These are phyloP conservation scores for Drosophila longiperda DNA, from an alignment of 2,888 invertebrate genomes.

Conservation along the genomic window DNA sequence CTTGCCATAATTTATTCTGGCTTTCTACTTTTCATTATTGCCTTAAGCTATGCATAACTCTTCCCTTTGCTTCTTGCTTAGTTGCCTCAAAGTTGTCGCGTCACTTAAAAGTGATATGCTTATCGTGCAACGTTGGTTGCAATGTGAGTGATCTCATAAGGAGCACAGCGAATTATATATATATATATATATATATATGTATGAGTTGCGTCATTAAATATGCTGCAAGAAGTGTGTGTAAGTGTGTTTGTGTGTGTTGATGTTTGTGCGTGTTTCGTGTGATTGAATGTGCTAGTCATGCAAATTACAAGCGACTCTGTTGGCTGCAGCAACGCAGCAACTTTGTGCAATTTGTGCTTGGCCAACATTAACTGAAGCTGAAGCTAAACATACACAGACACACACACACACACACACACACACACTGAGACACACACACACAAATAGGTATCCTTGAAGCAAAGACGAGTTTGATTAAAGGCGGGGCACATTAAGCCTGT, in stretches of 20 bases:
- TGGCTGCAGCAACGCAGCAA: conserved; percentile 42
- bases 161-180: neutral
- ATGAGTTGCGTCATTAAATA: conserved; percentile 6
- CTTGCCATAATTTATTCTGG: neutral
- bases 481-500: conserved; percentile 26
- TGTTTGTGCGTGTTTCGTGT: conserved; percentile 2
- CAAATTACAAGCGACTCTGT: conserved; percentile 37
- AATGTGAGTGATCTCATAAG: neutral
- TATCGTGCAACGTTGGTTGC: neutral
- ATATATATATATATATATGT: neutral
- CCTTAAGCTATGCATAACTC: neutral
- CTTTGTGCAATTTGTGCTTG: conserved; percentile 45
- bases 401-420: neutral
- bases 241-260: neutral
- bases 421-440: neutral
- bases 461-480: conserved; percentile 55
- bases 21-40: neutral
- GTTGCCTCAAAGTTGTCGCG: neutral
- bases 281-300: conserved; percentile 25
- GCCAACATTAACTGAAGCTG: conserved; percentile 16
- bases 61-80: neutral
- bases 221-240: conserved; percentile 9
- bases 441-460: conserved; percentile 15
- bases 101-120: neutral
- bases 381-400: conserved; percentile 5